Conservation (phyloP, 2,113 vertebrate species). For the Trochalopteron elliotii region DNA sequence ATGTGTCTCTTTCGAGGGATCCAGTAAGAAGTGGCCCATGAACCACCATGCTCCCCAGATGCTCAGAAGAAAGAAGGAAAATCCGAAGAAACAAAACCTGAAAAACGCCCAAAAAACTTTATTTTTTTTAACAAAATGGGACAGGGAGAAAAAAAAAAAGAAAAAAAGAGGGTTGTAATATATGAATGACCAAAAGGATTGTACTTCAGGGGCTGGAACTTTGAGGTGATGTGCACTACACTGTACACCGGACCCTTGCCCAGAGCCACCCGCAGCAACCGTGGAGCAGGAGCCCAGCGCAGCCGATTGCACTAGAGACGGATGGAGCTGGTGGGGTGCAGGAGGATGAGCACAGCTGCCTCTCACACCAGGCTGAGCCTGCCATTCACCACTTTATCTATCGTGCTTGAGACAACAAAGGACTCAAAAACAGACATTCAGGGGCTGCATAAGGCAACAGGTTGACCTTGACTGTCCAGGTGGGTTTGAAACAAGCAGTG, state of each 20-base stretch:
- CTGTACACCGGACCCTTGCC: constrained; percentile 14
- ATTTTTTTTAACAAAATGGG: constrained; percentile 76
- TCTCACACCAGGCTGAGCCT: not conserved
- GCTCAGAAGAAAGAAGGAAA: constrained; percentile 35
- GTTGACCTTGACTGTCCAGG: not conserved
- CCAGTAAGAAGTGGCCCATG: constrained; percentile 72
- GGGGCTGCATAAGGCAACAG: not conserved
- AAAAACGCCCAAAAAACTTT: constrained; percentile 26
- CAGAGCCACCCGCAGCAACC: not conserved
- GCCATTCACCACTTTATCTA: not conserved
- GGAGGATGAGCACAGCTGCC: not conserved
- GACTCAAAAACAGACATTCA: not conserved
- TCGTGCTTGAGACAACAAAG: not conserved
- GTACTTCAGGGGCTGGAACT: constrained; percentile 91
- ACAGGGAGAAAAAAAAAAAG: not conserved
- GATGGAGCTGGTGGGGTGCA: not conserved
- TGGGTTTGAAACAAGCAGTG: not conserved
- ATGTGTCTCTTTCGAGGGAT: constrained; percentile 95
- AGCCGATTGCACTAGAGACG: constrained; percentile 21
- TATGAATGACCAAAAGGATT: constrained; percentile 77
- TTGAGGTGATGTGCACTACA: constrained; percentile 82
- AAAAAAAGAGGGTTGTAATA: constrained; percentile 62
- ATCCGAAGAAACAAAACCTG: constrained; percentile 5
- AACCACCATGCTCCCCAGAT: not conserved
- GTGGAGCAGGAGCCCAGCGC: not conserved